phyloP scores from a whole-genome alignment of 2,113 vertebrate species.

The Romanogobio albipinnatus region DNA sequence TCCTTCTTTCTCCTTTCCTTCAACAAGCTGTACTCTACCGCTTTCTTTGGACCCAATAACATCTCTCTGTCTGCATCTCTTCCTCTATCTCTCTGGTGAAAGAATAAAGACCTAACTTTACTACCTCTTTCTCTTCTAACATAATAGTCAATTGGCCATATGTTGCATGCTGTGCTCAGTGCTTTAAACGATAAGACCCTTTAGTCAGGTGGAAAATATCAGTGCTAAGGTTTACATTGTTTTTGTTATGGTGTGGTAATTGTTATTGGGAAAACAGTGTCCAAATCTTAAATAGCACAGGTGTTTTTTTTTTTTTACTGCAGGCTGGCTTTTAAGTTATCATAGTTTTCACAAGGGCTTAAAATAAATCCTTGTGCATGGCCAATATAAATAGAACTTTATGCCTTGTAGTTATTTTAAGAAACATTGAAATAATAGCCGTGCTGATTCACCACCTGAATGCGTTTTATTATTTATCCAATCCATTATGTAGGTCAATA shows the following conservation, averaged over 20 bases:
- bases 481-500: neutral
- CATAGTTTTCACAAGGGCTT: neutral
- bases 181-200: neutral
- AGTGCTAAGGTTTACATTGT: neutral
- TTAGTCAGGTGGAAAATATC: neutral
- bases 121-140: neutral
- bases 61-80: constrained; percentile 48
- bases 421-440: neutral
- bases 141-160: neutral
- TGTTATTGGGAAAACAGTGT: neutral
- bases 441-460: neutral
- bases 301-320: constrained; percentile 56
- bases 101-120: neutral
- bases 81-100: constrained; percentile 16
- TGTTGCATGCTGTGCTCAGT: neutral
- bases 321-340: neutral
- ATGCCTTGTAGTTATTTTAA: neutral
- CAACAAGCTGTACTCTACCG: constrained; percentile 74
- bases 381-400: constrained; percentile 5
- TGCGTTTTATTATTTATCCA: neutral
- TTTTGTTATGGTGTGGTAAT: neutral
- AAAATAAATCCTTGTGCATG: constrained; percentile 16
- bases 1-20: constrained; percentile 63
- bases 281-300: constrained; percentile 6
- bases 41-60: constrained; percentile 30